Evolutionary conservation across 2,113 vertebrate species (phyloP), one percentile per base, ranked within the genome.

Genomic region (Hystrix cristata): DNA sequence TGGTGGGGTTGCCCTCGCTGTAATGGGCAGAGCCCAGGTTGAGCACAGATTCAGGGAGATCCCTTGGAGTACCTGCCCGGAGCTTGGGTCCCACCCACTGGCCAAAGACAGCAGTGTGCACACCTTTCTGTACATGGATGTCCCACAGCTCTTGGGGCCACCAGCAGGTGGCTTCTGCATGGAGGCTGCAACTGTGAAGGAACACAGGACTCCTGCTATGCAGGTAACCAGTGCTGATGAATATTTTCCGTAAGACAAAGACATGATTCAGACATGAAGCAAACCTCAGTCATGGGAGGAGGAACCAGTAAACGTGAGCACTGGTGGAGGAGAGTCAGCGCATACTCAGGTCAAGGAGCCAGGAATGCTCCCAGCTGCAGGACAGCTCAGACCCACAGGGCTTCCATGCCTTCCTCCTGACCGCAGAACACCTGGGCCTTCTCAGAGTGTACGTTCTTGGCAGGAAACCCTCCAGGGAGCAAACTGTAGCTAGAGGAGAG

Each of bases 291-390:
- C 43, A 10, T n/a, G 55, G 72, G 21, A 48, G n/a, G 82, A 46
- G 64, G n/a, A 64, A 29, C 9, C 4, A 15, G 38, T 34, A 21
- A 62, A 43, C 27, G 19, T 3, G 82, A 64, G 25, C 27, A 11
- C 25, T 13, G 6, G 18, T 43, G 25, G 18, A 74, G 15, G 71
- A 48, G 38, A 64, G 18, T 48, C 51, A 43, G 4, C 31, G 9
- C 25, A 21, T 14, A 11, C 0, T 0, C 0, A 0, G 15, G 67
- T 46, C 31, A 53, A 14, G 21, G 34, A 34, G 43, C 21, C 72
- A 48, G 72, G 23, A 46, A 2, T 2, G 4, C 80, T 34, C 31
- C 27, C 7, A 62, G 43, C 67, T 19, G 15, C 25, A 12, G 53
- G 25, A 25, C n/a, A 25, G 79, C 29, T 23, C 62, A 12, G 64